phyloP scores from a whole-genome alignment of 2,888 invertebrate genomes.

The Leucoma salicis region DNA sequence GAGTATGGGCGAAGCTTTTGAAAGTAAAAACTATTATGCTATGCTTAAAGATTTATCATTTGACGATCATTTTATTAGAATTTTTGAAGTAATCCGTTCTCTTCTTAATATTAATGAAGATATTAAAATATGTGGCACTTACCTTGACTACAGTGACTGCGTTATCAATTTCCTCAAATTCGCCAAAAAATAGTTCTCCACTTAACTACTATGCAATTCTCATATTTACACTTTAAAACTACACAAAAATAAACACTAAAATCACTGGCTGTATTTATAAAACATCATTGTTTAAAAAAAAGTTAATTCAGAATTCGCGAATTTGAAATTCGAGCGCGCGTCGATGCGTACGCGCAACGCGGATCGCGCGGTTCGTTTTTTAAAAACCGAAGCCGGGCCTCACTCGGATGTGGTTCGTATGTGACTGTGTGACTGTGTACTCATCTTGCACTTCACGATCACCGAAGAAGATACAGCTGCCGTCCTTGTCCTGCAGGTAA shows the following conservation, averaged over 20 bases:
- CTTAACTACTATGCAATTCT: conserved; percentile 41
- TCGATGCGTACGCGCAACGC: conserved; percentile 69
- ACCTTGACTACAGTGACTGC: conserved; percentile 34
- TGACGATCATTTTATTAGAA: no score
- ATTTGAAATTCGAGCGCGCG: conserved; percentile 56
- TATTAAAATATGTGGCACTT: no score
- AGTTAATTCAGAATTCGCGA: conserved; percentile 37
- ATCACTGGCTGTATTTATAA: conserved; percentile 38
- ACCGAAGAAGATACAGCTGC: conserved; percentile 76
- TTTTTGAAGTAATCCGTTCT: no score
- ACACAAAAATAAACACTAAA: conserved; percentile 50
- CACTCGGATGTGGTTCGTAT: conserved; percentile 79
- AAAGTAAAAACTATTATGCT: no score
- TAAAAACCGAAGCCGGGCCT: conserved; percentile 68
- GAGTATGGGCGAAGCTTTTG: no score
- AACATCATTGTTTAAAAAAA: conserved; percentile 36
- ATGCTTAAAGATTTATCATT: no score
- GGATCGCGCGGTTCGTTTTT: conserved; percentile 65
- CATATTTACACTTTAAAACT: conserved; percentile 45
- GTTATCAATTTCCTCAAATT: conserved; percentile 40
- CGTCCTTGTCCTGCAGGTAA: conserved; percentile 50
- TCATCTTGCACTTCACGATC: conserved; percentile 80
- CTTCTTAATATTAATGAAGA: no score
- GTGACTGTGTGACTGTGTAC: conserved; percentile 81
- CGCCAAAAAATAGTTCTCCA: conserved; percentile 43